These are phyloP conservation scores for Epizoanthus scotinus DNA, from an alignment of 92 coral and sea anemone species.

Conservation along the genomic window DNA sequence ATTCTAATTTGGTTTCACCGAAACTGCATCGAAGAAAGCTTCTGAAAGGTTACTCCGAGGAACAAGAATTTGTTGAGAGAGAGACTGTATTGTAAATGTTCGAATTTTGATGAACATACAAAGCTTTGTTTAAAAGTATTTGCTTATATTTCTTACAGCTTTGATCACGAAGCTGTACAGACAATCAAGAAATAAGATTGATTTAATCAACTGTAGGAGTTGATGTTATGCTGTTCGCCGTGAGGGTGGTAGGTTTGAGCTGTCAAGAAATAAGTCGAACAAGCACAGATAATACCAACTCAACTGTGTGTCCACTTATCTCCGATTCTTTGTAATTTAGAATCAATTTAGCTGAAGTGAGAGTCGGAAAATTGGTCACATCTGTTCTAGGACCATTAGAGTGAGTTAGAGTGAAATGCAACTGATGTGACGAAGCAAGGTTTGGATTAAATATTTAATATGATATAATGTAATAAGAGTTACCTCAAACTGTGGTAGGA, in stretches of 20 bases:
- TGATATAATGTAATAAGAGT: background rate
- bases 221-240: too few species aligned
- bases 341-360: constrained; percentile 14
- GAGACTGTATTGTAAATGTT: constrained; percentile 19
- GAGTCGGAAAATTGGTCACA: background rate
- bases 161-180: too few species aligned
- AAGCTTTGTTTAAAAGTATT: too few species aligned
- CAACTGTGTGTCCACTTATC: background rate
- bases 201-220: too few species aligned
- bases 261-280: background rate
- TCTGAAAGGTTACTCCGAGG: constrained; percentile 9
- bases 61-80: constrained; percentile 26
- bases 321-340: constrained; percentile 8
- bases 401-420: background rate
- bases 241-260: too few species aligned
- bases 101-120: too few species aligned
- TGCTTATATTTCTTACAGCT: background rate
- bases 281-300: background rate
- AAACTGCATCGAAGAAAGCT: constrained; percentile 6
- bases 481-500: background rate
- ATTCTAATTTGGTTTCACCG: background rate
- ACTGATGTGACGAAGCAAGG: background rate
- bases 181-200: background rate
- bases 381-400: background rate
- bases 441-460: background rate